A percentile compares a stretch with the other conserved stretches of the same genome.
Conservation (phyloP, 2,888 invertebrate species). For the Aspidiotus rigidus region DNA sequence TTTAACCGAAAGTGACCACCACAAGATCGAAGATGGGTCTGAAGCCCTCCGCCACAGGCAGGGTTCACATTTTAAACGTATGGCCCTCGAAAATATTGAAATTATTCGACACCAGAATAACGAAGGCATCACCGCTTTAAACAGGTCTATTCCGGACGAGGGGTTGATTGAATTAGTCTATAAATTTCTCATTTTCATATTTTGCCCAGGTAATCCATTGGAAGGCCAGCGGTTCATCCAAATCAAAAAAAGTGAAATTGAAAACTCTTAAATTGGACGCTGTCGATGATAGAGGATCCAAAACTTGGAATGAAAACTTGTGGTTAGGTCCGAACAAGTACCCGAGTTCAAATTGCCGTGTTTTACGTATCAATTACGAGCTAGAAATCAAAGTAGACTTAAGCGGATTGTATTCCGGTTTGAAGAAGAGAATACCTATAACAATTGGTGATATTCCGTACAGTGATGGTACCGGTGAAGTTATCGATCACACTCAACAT, state of each 20-base stretch:
- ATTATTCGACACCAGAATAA: too few species aligned
- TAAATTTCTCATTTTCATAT: too few species aligned
- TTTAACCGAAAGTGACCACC: too few species aligned
- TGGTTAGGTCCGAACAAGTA: constrained; percentile 28
- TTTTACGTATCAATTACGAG: constrained; percentile 30
- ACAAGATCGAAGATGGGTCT: too few species aligned
- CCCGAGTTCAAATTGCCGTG: constrained; percentile 31
- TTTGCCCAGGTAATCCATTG: constrained; percentile 12
- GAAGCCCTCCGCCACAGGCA: too few species aligned
- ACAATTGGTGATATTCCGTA: constrained; percentile 35
- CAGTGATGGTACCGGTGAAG: constrained; percentile 28
- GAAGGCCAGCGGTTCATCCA: constrained; percentile 25
- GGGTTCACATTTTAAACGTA: too few species aligned
- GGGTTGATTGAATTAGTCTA: too few species aligned
- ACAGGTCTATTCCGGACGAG: too few species aligned
- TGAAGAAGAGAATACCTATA: constrained; percentile 29
- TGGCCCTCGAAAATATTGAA: too few species aligned
- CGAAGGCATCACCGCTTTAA: too few species aligned
- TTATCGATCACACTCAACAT: neutral
- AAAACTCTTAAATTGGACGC: constrained; percentile 32
- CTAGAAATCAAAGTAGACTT: constrained; percentile 32
- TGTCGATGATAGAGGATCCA: constrained; percentile 30
- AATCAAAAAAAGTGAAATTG: constrained; percentile 21
- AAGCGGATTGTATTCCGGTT: constrained; percentile 29
- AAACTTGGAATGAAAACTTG: constrained; percentile 34